phyloP scores from a whole-genome alignment of 1,140 invertebrate genomes.

The Uloborus diversus region DNA sequence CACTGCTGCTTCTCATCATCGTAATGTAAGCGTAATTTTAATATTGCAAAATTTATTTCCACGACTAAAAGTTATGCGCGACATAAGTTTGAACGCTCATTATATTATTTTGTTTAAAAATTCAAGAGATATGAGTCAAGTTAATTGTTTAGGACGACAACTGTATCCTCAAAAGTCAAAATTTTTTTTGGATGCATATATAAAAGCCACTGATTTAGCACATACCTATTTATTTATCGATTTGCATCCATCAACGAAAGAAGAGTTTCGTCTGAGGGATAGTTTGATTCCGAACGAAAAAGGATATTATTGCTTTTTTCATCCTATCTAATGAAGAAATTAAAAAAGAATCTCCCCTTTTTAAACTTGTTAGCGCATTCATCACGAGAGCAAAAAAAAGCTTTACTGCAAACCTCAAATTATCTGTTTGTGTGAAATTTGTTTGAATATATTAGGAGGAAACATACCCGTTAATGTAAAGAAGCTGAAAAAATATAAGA shows the following conservation, averaged over 20 bases:
- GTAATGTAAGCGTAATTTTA: constrained; percentile 12
- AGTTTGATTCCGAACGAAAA: constrained; percentile 8
- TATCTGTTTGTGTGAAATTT: constrained; percentile 8
- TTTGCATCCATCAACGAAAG: background rate
- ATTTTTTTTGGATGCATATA: constrained; percentile 33
- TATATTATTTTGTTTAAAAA: constrained; percentile 49
- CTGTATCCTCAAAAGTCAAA: constrained; percentile 1
- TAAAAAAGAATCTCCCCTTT: no score
- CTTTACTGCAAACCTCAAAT: background rate
- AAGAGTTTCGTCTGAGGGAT: background rate
- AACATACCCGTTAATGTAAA: constrained; percentile 8
- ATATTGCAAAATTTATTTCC: constrained; percentile 46
- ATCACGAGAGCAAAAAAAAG: background rate
- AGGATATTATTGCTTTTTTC: constrained; percentile 13
- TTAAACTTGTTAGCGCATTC: no score
- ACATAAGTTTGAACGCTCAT: constrained; percentile 35
- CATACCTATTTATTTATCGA: constrained; percentile 40
- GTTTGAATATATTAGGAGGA: constrained; percentile 21
- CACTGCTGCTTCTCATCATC: constrained; percentile 19
- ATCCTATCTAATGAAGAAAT: no score
- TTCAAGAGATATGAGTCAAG: constrained; percentile 14
- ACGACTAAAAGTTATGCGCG: background rate
- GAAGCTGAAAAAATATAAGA: constrained; percentile 40
- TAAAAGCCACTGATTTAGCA: constrained; percentile 8
- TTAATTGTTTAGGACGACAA: constrained; percentile 20